These are phyloP conservation scores for Tragopan temminckii DNA, from an alignment of 2,797 vertebrate species.

Conservation along the genomic window DNA sequence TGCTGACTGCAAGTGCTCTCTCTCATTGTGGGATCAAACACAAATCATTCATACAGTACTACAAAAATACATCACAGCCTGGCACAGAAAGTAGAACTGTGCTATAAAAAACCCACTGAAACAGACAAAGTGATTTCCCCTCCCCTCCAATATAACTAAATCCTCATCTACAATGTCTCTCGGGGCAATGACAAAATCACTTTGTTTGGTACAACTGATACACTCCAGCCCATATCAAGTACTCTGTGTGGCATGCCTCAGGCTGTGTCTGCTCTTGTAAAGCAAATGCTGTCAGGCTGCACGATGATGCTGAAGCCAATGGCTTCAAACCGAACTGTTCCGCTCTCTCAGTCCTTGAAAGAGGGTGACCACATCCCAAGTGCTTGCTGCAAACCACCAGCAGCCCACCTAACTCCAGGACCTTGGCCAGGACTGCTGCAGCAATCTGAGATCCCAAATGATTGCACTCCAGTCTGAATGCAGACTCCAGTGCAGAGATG, in stretches of 20 bases:
- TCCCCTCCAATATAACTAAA: not conserved
- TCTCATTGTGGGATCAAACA: constrained; percentile 11
- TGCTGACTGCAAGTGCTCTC: not conserved
- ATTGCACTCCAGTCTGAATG: not conserved
- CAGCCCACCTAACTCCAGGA: not conserved
- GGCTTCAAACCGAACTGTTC: not conserved
- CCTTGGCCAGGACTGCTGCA: rapidly evolving
- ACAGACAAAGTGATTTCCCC: not conserved
- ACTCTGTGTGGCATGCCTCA: rapidly evolving
- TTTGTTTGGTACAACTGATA: not conserved
- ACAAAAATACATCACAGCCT: not conserved
- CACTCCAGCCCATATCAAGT: not conserved
- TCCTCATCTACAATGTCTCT: not conserved
- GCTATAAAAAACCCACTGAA: not conserved
- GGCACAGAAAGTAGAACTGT: not conserved
- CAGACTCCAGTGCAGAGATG: not conserved
- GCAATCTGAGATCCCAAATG: not conserved
- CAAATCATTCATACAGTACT: not conserved
- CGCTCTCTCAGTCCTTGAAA: not conserved
- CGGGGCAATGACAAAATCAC: not conserved
- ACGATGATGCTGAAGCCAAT: not conserved
- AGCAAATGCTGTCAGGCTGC: not conserved
- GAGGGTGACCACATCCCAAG: not conserved
- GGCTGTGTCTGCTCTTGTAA: not conserved
- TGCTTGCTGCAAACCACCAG: not conserved